phyloP scores from a whole-genome alignment of 2,113 vertebrate species.

The Pelecanoides urinatrix region DNA sequence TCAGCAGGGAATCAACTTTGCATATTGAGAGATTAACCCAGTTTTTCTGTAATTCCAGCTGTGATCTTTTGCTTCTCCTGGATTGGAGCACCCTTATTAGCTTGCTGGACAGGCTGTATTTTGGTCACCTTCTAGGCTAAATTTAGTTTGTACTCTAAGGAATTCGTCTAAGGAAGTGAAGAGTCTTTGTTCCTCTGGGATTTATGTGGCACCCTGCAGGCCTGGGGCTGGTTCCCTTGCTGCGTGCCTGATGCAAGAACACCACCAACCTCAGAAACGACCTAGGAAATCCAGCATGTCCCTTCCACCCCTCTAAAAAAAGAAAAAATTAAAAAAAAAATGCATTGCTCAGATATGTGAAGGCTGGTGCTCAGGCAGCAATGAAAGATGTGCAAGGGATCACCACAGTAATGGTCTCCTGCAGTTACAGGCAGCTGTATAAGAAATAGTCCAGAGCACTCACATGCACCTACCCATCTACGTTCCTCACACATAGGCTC shows the following conservation, averaged over 20 bases:
- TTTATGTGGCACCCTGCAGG: background rate
- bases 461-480: background rate
- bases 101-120: background rate
- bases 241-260: background rate
- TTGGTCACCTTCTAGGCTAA: background rate
- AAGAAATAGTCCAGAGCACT: background rate
- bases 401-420: background rate
- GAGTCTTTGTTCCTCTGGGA: background rate
- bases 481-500: rapidly evolving
- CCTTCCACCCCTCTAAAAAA: rapidly evolving
- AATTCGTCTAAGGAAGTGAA: background rate
- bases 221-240: background rate
- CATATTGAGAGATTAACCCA: slow-evolving; percentile 45
- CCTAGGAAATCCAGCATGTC: background rate
- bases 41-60: slow-evolving; percentile 23
- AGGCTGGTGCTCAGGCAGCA: background rate
- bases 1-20: slow-evolving; percentile 35
- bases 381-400: background rate
- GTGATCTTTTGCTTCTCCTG: background rate
- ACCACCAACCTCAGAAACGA: background rate
- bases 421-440: background rate
- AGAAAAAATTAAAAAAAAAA: background rate
- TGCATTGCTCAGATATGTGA: background rate
- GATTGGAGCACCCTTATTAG: background rate
- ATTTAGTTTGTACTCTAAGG: background rate